Evolutionary conservation across 2,888 invertebrate genomes (phyloP).

Genomic region (Margaritifera margaritifera): DNA sequence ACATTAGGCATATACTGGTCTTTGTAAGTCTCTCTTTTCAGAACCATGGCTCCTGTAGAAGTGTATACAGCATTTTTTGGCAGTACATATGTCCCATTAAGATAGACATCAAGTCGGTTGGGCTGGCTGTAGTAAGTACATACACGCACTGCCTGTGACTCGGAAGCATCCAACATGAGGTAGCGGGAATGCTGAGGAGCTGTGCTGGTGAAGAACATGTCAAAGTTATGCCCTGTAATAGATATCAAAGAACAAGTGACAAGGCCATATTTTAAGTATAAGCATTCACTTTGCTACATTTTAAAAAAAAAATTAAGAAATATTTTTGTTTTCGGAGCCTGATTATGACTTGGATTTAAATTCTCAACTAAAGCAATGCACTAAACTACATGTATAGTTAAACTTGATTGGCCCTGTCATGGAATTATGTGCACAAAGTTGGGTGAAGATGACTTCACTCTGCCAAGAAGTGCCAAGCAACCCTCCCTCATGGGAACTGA

Average conservation of each 20-base stretch:
- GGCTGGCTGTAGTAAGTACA: constrained; percentile 47
- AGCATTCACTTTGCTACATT: no score
- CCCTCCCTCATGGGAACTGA: no score
- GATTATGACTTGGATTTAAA: no score
- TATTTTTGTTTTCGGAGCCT: no score
- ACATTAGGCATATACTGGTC: constrained; percentile 43
- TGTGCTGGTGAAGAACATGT: constrained; percentile 57
- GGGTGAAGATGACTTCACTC: no score
- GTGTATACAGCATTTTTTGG: constrained; percentile 34
- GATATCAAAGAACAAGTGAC: background rate
- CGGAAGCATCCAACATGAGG: constrained; percentile 43
- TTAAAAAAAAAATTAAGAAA: no score
- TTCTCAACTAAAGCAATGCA: no score
- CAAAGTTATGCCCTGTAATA: constrained; percentile 38
- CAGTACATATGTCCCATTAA: constrained; percentile 25
- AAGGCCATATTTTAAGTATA: constrained; percentile 3
- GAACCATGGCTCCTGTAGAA: constrained; percentile 45
- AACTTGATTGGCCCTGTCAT: no score
- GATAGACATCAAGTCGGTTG: constrained; percentile 44
- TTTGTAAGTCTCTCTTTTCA: constrained; percentile 8
- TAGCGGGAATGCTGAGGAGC: constrained; percentile 55
- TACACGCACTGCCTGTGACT: constrained; percentile 40
- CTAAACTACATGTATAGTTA: no score
- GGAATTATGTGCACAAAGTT: no score
- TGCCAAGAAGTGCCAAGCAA: no score